Evolutionary conservation across 2,113 vertebrate species (phyloP), one percentile per base, ranked within the genome.

Genomic region (Salminus brasiliensis): DNA sequence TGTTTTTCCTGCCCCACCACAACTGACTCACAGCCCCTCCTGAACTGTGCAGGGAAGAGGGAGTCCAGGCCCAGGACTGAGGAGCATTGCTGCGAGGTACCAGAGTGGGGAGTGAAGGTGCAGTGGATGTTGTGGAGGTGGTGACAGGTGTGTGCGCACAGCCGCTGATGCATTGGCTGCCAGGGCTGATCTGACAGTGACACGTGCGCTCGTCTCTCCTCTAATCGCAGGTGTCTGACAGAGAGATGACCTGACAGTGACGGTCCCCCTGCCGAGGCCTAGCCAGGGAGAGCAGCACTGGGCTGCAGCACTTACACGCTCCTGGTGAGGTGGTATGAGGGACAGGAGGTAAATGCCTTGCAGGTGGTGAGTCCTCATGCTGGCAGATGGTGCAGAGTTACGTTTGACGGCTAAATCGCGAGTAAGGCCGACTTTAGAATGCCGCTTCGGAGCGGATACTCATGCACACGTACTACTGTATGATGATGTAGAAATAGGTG

Each of bases 221-320:
- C 47, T 55, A 57, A 80, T 80, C 63, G n/a, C 21, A 49, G 29
- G 72, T 41, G 79, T 32, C 32, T 74, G 71, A 72, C 57, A 78
- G 59, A 72, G 39, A 13, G 10, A 34, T 78, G 70, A 78, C 53
- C 69, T 12, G 36, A 79, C 52, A 47, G 43, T 62, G 30, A 32
- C 23, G 29, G 16, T 43, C 29, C 68, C 49, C 47, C 25, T 12
- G 41, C 70, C 36, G 34, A 65, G 23, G 41, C 21, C 39, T 53
- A 43, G 21, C 4, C 1, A 16, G 13, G 47, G 12, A 29, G 16
- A 30, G 70, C 32, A 8, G 39, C 5, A n/a, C 27, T 12, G 41
- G 36, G 18, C 27, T 27, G 9, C 36, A 71, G 47, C 6, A 10
- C 78, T 52, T 30, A 29, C 72, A 53, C 52, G 43, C 78, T 66